phyloP scores from a whole-genome alignment of 2,888 invertebrate species.

The Cyclophora albipunctata region DNA sequence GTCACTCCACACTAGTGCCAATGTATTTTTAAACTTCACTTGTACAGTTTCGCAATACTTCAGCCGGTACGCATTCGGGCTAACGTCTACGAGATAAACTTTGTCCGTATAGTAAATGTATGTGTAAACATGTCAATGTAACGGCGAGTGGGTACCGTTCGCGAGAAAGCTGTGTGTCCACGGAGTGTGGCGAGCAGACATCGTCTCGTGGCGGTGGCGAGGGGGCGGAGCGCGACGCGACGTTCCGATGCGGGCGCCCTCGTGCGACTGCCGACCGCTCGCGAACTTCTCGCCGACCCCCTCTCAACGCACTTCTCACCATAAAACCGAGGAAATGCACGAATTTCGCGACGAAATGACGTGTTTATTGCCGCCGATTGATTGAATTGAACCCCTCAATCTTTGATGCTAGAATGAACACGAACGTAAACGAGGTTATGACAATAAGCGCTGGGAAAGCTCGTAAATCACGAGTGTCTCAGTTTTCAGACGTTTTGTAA shows the following conservation, averaged over 20 bases:
- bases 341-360: slow-evolving; percentile 37
- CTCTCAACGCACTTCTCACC: slow-evolving; percentile 16
- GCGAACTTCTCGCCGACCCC: slow-evolving; percentile 17
- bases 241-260: slow-evolving; percentile 60
- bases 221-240: slow-evolving; percentile 32
- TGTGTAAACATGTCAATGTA: slow-evolving; percentile 51
- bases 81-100: slow-evolving; percentile 41
- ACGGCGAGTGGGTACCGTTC: slow-evolving; percentile 51
- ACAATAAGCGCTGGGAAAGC: slow-evolving; percentile 12
- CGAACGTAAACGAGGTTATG: slow-evolving; percentile 16
- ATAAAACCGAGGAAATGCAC: slow-evolving; percentile 45
- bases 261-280: slow-evolving; percentile 45
- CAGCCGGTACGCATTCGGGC: slow-evolving; percentile 53
- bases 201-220: slow-evolving; percentile 33
- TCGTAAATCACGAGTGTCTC: not conserved
- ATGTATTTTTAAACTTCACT: slow-evolving; percentile 75
- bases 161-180: slow-evolving; percentile 48
- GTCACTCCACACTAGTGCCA: slow-evolving; percentile 65
- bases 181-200: slow-evolving; percentile 31
- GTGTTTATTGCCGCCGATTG: slow-evolving; percentile 36
- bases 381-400: slow-evolving; percentile 24
- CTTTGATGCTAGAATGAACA: slow-evolving; percentile 9
- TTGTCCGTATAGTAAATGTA: slow-evolving; percentile 43
- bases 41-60: slow-evolving; percentile 69
- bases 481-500: not conserved